Base-by-base conservation (phyloP, 2,888 invertebrate species). In the Thereva nobilitata region DNA sequence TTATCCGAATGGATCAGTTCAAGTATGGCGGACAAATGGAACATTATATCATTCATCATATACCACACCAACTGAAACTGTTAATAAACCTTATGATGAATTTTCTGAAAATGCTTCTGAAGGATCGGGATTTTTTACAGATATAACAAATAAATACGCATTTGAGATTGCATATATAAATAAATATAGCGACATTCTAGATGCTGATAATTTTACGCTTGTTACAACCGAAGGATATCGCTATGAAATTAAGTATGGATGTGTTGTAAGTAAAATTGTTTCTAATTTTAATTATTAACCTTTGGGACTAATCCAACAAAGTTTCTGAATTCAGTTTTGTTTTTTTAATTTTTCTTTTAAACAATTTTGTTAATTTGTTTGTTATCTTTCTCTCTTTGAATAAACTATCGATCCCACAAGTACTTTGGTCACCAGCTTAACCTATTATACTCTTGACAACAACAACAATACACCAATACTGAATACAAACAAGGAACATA, bases 1-100 rank as follows among this genome's bases (percentile, higher is more conserved):
- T 41, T 52, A 61, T 40, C 37, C 47, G 1, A 40, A 66, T 23
- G 54, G 44, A 8, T 10, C 41, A 9, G 12, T 67, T 35, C 50
- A 52, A 7, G 38, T 70, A 7, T 52, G 52, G 1, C 66, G 64
- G 2, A 9, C 70, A 1, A 55, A 37, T 23, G 70, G 70, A 34
- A 64, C 53, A 2, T 7, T 64, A 3, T 70, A 70, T 44, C 64
- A 50, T 50, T 40, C 45, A 37, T 9, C n/a, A 10, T 23, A 23
- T 23, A 1, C 23, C 23, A 23, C 23, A 23, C 23, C 1, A 23
- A 23, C 23, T 23, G 23, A 23, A 23, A 23, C 23, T 1, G 23
- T 23, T 23, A 23, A 23, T 23, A 23, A 10, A 7, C 4, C 45
- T 4, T 5, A n/a, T 12, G 12, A 59, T 10, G n/a, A 10, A 7